Conservation (phyloP, 2,113 vertebrate genomes). For the Proteles cristata region DNA sequence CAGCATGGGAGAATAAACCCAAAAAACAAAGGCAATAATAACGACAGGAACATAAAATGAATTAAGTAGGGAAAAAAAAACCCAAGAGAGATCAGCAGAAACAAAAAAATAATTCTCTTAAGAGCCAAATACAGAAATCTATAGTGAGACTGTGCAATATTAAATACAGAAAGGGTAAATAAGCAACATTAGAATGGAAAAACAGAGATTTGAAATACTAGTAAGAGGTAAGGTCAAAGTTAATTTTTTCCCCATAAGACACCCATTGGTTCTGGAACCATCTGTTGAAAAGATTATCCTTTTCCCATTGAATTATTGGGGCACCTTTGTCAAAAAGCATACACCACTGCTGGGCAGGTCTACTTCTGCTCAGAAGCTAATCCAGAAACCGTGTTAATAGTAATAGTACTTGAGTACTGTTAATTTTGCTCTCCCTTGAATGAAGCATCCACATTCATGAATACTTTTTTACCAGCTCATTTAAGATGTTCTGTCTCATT, state of each 20-base stretch:
- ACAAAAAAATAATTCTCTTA: background rate
- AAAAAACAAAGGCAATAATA: background rate
- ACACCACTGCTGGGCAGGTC: too few species aligned
- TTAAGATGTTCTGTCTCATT: background rate
- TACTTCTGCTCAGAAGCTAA: background rate
- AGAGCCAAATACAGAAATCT: background rate
- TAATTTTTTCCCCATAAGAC: background rate
- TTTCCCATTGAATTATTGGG: background rate
- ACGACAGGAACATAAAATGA: background rate
- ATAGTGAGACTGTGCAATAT: background rate
- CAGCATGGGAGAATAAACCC: background rate
- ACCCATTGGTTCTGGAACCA: background rate
- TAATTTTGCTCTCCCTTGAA: background rate
- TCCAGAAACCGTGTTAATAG: background rate
- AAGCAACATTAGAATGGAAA: background rate
- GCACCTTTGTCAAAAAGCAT: background rate
- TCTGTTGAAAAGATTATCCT: background rate
- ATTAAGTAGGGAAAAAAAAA: background rate
- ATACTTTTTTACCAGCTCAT: background rate
- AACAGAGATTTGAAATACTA: background rate
- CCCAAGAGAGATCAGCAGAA: background rate
- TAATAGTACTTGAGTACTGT: background rate
- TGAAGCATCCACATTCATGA: background rate
- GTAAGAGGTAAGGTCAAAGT: background rate
- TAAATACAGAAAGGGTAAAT: background rate